phyloP scores from a whole-genome alignment of 2,113 vertebrate genomes.

The Halcyon senegalensis region DNA sequence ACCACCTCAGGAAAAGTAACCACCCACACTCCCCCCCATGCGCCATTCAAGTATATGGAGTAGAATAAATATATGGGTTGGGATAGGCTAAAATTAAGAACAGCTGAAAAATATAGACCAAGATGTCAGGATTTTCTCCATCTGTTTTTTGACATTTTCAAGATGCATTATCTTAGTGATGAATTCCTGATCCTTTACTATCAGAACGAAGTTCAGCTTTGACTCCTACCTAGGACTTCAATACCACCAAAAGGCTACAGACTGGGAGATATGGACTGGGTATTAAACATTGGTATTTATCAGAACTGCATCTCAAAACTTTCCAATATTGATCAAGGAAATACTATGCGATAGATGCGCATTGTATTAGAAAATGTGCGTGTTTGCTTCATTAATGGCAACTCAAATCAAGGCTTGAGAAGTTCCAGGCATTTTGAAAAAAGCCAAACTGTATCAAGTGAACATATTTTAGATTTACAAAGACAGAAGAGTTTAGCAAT shows the following conservation, averaged over 20 bases:
- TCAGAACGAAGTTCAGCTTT: background rate
- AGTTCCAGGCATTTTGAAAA: background rate
- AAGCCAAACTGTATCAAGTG: background rate
- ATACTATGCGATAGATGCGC: background rate
- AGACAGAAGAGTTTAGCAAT: background rate
- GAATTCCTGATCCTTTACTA: background rate
- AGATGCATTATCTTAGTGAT: background rate
- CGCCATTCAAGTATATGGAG: background rate
- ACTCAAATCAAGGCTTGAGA: background rate
- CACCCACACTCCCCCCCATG: background rate
- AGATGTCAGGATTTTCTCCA: background rate
- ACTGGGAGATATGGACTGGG: background rate
- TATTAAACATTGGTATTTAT: background rate
- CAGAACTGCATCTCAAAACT: background rate
- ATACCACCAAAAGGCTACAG: accelerated
- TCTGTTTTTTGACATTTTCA: slow-evolving; percentile 8
- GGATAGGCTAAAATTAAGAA: background rate
- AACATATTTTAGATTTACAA: background rate
- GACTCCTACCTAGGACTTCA: background rate
- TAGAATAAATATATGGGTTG: background rate
- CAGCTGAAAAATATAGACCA: background rate
- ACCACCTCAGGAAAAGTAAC: background rate
- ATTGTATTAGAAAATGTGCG: background rate
- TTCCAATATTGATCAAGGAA: background rate
- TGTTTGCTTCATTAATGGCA: background rate